Evolutionary conservation across 2,888 invertebrate genomes (phyloP), one percentile per base, ranked within the genome.

Genomic region (Trichogramma evanescens): DNA sequence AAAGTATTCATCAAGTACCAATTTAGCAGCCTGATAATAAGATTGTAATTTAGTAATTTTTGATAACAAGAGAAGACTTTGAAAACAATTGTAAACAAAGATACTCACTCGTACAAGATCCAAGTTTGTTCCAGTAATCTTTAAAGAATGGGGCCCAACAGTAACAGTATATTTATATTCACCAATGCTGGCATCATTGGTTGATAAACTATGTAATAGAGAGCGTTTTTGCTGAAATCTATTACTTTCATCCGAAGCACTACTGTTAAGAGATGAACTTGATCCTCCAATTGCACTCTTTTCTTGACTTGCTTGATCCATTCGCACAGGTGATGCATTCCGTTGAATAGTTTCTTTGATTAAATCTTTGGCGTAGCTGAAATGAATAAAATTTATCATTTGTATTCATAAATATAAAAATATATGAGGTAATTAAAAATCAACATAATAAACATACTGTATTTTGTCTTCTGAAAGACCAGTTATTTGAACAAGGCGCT

Each of bases 341-440:
- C 95, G 87, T 67, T 93, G 86, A 73, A 96, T 96, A 66, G 95
- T 95, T 75, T 95, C 95, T 77, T 94, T 95, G 75, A 96, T 95
- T 76, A 95, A 81, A 77, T 91, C 89, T 79, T 94, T 94, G 49
- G 95, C 95, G 78, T 91, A 89, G 73, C 93, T 93, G 26, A 26
- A 26, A 26, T 26, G 26, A 26, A 26, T 26, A 26, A 26, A 26
- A 26, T 26, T 26, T 26, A 26, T 26, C 26, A 26, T 26, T 26
- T 26, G 71, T 5, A 26, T 26, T 26, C 26, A 44, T 56, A 49
- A 50, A 63, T n/a, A 13, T 50, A 50, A 13, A 50, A 50, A 50
- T 39, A 43, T 50, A 61, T 54, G 46, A 54, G 45, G 26, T 49
- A 56, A 50, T 43, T 54, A 52, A 54, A 55, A 51, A 9, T 51